Percentiles rank a stretch among this genome's conserved stretches.
phyloP scores from a whole-genome alignment of 23 tunicate genomes.

The Diplosoma virens region DNA sequence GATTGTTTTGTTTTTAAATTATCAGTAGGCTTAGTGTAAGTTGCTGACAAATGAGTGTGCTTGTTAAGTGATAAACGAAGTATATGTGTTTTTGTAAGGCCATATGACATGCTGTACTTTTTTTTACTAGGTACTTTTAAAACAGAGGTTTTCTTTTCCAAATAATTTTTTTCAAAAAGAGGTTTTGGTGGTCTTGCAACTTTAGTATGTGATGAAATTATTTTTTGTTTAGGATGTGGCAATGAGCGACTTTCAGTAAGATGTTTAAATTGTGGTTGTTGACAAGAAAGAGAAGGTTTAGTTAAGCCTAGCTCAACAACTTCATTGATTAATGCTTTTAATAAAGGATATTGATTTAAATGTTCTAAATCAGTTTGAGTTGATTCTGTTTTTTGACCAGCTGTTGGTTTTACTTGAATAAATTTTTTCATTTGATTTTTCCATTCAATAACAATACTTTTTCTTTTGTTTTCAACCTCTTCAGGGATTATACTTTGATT shows the following conservation, averaged over 20 bases:
- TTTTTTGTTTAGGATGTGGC: background rate
- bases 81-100: conserved; percentile 45
- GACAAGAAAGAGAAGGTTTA: background rate
- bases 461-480: no score
- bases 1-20: background rate
- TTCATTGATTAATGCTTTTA: conserved; percentile 47
- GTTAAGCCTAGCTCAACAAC: conserved; percentile 47
- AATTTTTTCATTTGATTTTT: conserved; percentile 3
- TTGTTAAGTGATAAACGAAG: conserved; percentile 5
- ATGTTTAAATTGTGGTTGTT: background rate
- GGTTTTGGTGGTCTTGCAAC: background rate
- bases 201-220: background rate
- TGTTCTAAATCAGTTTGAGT: conserved; percentile 51
- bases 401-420: background rate
- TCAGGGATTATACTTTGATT: no score
- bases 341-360: conserved; percentile 46
- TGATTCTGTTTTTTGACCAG: conserved; percentile 36
- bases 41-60: background rate
- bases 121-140: background rate
- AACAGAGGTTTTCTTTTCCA: background rate
- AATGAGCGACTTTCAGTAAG: background rate
- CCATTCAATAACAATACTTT: conserved; percentile 1
- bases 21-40: background rate
- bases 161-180: background rate
- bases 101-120: conserved; percentile 39